These are phyloP conservation scores for Mormoops blainvillei DNA, from an alignment of 2,113 vertebrate genomes.

Conservation along the genomic window DNA sequence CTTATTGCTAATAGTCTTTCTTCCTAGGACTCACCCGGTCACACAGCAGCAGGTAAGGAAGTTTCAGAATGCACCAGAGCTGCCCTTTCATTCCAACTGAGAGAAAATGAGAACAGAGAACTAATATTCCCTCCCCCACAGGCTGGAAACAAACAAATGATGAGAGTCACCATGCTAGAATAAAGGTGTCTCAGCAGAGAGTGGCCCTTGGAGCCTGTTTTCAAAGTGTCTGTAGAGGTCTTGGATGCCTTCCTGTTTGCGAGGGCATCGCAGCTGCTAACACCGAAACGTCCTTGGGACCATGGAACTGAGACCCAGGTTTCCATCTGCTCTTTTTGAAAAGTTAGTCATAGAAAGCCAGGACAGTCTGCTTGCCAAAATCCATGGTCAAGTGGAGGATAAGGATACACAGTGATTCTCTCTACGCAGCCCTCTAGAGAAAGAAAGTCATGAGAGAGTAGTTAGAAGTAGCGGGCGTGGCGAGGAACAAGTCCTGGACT, in stretches of 20 bases:
- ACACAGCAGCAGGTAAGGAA: slow-evolving; percentile 30
- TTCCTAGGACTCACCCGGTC: slow-evolving; percentile 1
- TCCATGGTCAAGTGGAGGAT: slow-evolving; percentile 17
- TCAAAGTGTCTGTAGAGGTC: neutral
- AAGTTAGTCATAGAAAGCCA: slow-evolving; percentile 39
- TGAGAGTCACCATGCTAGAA: neutral
- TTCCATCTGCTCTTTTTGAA: neutral
- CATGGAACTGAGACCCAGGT: neutral
- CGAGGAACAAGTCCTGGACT: neutral
- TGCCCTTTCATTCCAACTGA: slow-evolving; percentile 41
- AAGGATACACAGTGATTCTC: neutral
- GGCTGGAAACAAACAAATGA: neutral
- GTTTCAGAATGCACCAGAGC: neutral
- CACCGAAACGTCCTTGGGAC: slow-evolving; percentile 37
- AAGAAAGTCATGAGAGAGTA: neutral
- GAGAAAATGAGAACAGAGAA: slow-evolving; percentile 37
- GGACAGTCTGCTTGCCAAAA: slow-evolving; percentile 56
- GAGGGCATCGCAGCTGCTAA: slow-evolving; percentile 19
- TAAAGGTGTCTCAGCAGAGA: neutral
- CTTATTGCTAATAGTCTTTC: slow-evolving; percentile 30
- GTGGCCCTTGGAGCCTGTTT: slow-evolving; percentile 23
- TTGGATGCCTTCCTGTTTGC: neutral
- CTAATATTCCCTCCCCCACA: neutral
- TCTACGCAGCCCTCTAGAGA: neutral
- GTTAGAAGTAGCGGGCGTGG: neutral